Conservation (phyloP, 2,888 invertebrate species). For the Apamea sordens region DNA sequence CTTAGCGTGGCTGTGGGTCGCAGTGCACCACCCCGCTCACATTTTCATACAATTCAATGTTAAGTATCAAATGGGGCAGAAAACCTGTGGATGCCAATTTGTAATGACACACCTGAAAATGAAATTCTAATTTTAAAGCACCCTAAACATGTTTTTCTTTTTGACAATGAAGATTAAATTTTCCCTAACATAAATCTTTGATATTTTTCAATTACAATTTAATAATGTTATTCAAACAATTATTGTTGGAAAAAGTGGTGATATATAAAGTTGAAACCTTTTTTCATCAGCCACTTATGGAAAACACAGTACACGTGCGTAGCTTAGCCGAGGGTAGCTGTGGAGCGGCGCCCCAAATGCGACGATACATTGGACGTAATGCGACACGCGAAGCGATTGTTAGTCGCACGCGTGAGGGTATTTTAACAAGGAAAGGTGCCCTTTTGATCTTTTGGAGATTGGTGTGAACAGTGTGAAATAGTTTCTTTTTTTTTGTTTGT, state of each 20-base stretch:
- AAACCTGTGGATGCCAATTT: too few relatives aligned
- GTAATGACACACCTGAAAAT: too few relatives aligned
- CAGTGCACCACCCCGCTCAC: not conserved
- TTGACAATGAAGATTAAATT: too few relatives aligned
- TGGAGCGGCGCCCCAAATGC: not conserved
- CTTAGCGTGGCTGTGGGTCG: too few relatives aligned
- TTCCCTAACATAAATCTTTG: too few relatives aligned
- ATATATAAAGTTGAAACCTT: not conserved
- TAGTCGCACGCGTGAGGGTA: not conserved
- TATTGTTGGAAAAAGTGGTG: too few relatives aligned
- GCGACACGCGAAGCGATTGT: constrained; percentile 36
- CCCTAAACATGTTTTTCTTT: too few relatives aligned
- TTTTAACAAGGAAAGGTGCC: constrained; percentile 12
- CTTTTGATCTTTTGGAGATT: constrained; percentile 11
- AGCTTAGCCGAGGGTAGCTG: not conserved
- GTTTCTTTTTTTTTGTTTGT: not conserved
- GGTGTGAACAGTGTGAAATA: not conserved
- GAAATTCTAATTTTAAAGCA: too few relatives aligned
- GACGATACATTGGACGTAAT: constrained; percentile 1
- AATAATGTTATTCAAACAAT: not conserved
- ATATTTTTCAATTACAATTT: not conserved
- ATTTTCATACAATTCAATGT: not conserved
- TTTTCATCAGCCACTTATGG: too few relatives aligned
- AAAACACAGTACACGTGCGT: not conserved
- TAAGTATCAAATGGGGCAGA: not conserved